Evolutionary conservation across 2,113 vertebrate genomes (phyloP).

Genomic region (Bubo scandiacus): DNA sequence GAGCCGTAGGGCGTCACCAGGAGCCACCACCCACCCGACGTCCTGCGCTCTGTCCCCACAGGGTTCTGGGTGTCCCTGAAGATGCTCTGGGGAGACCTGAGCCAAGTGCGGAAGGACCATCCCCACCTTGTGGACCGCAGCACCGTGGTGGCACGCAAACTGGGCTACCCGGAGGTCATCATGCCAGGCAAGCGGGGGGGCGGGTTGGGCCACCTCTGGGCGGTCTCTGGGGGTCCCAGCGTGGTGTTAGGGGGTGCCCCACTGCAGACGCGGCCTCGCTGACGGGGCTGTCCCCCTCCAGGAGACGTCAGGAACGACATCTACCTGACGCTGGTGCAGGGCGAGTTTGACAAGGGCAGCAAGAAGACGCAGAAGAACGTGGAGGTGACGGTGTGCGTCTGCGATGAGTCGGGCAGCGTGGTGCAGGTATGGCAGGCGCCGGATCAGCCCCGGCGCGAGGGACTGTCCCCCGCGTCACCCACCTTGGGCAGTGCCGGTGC

Average conservation of each 20-base stretch:
- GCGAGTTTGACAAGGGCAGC: conserved; percentile 63
- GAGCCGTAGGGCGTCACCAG: fast-evolving
- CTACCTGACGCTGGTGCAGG: conserved; percentile 66
- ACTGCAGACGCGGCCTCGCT: neutral
- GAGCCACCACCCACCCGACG: fast-evolving
- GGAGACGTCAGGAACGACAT: conserved; percentile 69
- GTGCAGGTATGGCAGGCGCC: neutral
- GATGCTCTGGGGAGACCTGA: conserved; percentile 81
- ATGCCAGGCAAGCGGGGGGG: conserved; percentile 78
- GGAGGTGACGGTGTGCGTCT: conserved; percentile 64
- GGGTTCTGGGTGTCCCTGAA: conserved; percentile 88
- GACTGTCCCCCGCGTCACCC: too few species aligned
- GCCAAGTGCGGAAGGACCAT: conserved; percentile 80
- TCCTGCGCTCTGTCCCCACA: neutral
- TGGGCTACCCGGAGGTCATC: conserved; percentile 87
- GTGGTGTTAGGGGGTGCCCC: fast-evolving
- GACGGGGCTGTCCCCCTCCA: neutral
- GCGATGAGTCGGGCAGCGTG: conserved; percentile 3
- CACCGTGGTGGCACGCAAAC: conserved; percentile 82
- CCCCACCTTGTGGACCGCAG: conserved; percentile 81
- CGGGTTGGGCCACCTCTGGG: neutral
- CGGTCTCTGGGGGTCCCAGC: neutral
- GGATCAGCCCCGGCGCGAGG: too few species aligned
- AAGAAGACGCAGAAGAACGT: conserved; percentile 69
- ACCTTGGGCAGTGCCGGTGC: too few species aligned